These are phyloP conservation scores for Crenichthys baileyi DNA, from an alignment of 2,797 vertebrate species.

Conservation along the genomic window DNA sequence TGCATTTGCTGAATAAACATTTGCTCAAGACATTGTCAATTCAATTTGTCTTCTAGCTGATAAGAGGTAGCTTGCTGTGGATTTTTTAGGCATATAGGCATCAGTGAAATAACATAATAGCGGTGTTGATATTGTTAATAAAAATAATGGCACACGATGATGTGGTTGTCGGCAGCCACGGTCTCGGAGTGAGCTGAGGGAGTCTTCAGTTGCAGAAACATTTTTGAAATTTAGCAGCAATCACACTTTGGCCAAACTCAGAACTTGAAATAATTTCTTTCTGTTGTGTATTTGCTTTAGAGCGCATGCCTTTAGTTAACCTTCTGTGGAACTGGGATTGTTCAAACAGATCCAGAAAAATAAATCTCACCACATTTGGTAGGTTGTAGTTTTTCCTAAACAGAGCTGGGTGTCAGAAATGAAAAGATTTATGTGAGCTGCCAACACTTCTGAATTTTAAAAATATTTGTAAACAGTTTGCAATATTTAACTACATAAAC, in stretches of 20 bases:
- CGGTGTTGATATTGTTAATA: slow-evolving; percentile 72
- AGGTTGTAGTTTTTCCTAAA: slow-evolving; percentile 45
- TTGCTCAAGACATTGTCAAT: slow-evolving; percentile 74
- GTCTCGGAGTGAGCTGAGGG: slow-evolving; percentile 51
- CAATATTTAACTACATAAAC: slow-evolving; percentile 48
- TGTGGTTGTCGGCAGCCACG: slow-evolving; percentile 50
- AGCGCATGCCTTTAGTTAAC: slow-evolving; percentile 44
- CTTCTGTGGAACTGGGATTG: slow-evolving; percentile 38
- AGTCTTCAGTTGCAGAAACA: slow-evolving; percentile 69
- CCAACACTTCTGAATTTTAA: slow-evolving; percentile 42
- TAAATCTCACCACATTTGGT: slow-evolving; percentile 32
- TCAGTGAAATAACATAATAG: slow-evolving; percentile 70
- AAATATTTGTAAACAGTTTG: slow-evolving; percentile 54
- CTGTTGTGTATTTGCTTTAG: slow-evolving; percentile 56
- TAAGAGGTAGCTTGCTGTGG: slow-evolving; percentile 69
- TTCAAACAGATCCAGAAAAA: slow-evolving; percentile 43
- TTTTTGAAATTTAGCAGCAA: slow-evolving; percentile 49
- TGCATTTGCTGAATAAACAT: slow-evolving; percentile 77
- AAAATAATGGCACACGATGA: slow-evolving; percentile 59
- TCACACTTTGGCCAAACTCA: slow-evolving; percentile 58
- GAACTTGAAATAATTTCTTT: slow-evolving; percentile 54
- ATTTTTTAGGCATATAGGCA: slow-evolving; percentile 61
- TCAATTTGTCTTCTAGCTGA: slow-evolving; percentile 73
- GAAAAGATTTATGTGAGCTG: slow-evolving; percentile 42
- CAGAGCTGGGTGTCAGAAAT: slow-evolving; percentile 37